A percentile compares a stretch with the other conserved stretches of the same genome.
phyloP scores from a whole-genome alignment of 2,113 vertebrate species.

The Notiomystis cincta region DNA sequence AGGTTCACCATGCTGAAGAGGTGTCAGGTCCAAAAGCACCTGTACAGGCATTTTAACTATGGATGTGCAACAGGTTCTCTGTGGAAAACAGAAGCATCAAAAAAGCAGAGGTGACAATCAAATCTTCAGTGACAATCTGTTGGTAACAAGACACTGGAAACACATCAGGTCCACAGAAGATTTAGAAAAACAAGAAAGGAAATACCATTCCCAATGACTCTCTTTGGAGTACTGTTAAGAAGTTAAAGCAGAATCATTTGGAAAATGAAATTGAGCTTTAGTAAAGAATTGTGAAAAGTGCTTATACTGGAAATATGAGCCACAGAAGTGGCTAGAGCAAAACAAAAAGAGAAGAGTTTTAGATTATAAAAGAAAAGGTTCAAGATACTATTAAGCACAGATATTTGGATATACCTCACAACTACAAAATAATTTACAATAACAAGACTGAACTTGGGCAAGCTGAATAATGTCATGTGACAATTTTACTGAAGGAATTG shows the following conservation, averaged over 20 bases:
- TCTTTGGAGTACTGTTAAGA: neutral
- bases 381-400: neutral
- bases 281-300: neutral
- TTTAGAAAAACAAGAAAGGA: neutral
- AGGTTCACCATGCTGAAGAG: neutral
- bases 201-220: neutral
- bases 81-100: neutral
- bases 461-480: constrained; percentile 31
- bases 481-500: constrained; percentile 29
- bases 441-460: neutral
- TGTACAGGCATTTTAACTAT: neutral
- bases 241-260: neutral
- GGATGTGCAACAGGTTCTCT: neutral
- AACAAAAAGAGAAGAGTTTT: neutral
- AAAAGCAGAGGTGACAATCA: neutral
- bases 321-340: neutral
- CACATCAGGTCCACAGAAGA: neutral
- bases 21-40: neutral
- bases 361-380: neutral
- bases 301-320: neutral
- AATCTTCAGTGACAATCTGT: neutral
- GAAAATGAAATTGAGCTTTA: neutral
- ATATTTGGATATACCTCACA: neutral
- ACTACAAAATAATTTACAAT: neutral
- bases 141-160: neutral